Evolutionary conservation across 2,888 invertebrate species (phyloP), one percentile per base, ranked within the genome.

Genomic region (Tanytarsus gracilentus): DNA sequence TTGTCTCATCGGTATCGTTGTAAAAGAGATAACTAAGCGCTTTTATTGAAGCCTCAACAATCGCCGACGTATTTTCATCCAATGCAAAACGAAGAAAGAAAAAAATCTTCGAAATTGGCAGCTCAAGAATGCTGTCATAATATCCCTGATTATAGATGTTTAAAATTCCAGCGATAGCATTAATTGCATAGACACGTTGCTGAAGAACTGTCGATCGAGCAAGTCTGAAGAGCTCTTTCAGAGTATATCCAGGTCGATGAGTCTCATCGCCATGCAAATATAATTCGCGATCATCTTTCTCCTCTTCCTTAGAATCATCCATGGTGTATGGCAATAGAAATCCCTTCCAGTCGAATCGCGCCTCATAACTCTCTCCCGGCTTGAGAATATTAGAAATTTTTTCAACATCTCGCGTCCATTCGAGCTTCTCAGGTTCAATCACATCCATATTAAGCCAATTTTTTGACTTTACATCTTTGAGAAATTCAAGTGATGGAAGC

Each of bases 231-330:
- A 96, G 72, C 74, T 97, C 97, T 65, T 88, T 87, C 9, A 97
- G 71, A 0, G 92, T 85, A 71, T 96, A 97, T 0, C 96, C 96
- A 2, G 96, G 89, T 63, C 92, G 78, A 63, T 85, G 86, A 6
- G 93, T 87, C 71, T 97, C 96, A 64, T 91, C 88, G 0, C 95
- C 95, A 72, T 97, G 97, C 71, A 96, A 89, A 72, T 92, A 93
- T 14, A 97, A 77, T 39, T 83, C 85, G 25, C 80, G 70, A 4
- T 71, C 68, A 63, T 80, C 79, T 51, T 77, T 77, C 61, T 79
- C 78, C 66, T 77, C 80, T 50, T 83, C 82, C 5, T 27, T 33
- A 7, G n/a, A n/a, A n/a, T 44, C 29, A n/a, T 30, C 48, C 48
- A 81, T 77, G 39, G 78, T 76, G 66, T 83, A 90, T 0, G 90